Percentiles rank a stretch among this genome's conserved stretches.
phyloP scores from a whole-genome alignment of 2,888 invertebrate genomes.

The Microctonus brassicae region DNA sequence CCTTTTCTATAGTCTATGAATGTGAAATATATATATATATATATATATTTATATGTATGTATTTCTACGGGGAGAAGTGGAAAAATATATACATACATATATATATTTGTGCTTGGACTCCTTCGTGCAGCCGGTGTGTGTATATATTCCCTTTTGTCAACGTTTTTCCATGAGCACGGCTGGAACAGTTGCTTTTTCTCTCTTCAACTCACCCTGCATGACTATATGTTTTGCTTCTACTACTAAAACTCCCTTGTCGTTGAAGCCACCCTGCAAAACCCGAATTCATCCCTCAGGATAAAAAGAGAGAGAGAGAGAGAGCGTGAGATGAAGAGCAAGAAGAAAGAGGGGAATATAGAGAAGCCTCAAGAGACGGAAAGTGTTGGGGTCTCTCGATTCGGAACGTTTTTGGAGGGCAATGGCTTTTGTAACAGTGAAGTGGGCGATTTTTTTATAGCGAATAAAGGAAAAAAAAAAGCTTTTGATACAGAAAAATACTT shows the following conservation, averaged over 20 bases:
- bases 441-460: conserved; percentile 11
- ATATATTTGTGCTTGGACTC: not conserved
- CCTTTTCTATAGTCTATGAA: not conserved
- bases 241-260: not conserved
- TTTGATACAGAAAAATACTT: not conserved
- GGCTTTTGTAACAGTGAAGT: conserved; percentile 10
- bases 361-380: conserved; percentile 2
- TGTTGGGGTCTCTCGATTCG: conserved; percentile 17
- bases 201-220: conserved; percentile 3
- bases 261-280: conserved; percentile 5
- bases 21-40: not conserved
- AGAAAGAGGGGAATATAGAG: not conserved
- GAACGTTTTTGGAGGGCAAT: conserved; percentile 16
- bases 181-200: conserved; percentile 13
- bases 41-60: not conserved
- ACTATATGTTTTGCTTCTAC: not conserved
- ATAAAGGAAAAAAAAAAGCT: not conserved
- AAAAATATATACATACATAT: not conserved
- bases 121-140: conserved; percentile 28
- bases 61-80: too few relatives aligned
- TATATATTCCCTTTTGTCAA: conserved; percentile 33
- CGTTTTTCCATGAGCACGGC: conserved; percentile 30
- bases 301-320: not conserved
- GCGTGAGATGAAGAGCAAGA: not conserved
- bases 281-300: conserved; percentile 14